These are phyloP conservation scores for Sarcophaga variegata DNA, from an alignment of 2,888 invertebrate species.

Conservation along the genomic window DNA sequence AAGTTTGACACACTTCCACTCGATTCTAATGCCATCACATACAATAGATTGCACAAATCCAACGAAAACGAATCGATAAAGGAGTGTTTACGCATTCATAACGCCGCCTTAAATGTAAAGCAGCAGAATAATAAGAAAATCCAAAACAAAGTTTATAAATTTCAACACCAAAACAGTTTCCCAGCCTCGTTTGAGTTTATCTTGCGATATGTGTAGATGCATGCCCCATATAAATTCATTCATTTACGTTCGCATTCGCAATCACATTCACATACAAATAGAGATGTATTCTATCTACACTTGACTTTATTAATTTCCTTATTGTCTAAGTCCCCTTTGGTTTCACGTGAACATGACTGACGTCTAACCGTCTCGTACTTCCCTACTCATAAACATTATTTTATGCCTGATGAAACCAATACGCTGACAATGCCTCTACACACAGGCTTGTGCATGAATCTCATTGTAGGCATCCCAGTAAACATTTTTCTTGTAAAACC, in stretches of 20 bases:
- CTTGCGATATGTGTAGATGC: neutral
- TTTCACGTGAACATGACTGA: neutral
- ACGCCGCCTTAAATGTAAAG: neutral
- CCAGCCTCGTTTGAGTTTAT: neutral
- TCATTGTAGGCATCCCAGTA: too few relatives aligned
- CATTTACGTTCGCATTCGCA: neutral
- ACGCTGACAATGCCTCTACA: neutral
- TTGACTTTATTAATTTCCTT: conserved; percentile 36
- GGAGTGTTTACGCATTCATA: neutral
- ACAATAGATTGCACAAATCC: neutral
- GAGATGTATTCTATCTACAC: neutral
- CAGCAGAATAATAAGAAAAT: neutral
- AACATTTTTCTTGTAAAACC: too few relatives aligned
- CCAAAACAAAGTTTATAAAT: too few relatives aligned
- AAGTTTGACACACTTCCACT: neutral
- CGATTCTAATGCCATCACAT: too few relatives aligned
- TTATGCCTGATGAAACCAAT: neutral
- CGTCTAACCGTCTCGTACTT: neutral
- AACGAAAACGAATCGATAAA: neutral
- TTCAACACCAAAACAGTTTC: too few relatives aligned
- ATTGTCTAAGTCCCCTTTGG: conserved; percentile 10
- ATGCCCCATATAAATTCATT: neutral
- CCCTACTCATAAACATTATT: neutral
- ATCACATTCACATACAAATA: neutral
- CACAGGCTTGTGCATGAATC: too few relatives aligned